Base-by-base conservation (phyloP, 2,888 invertebrate species). In the Platynereis dumerilii region DNA sequence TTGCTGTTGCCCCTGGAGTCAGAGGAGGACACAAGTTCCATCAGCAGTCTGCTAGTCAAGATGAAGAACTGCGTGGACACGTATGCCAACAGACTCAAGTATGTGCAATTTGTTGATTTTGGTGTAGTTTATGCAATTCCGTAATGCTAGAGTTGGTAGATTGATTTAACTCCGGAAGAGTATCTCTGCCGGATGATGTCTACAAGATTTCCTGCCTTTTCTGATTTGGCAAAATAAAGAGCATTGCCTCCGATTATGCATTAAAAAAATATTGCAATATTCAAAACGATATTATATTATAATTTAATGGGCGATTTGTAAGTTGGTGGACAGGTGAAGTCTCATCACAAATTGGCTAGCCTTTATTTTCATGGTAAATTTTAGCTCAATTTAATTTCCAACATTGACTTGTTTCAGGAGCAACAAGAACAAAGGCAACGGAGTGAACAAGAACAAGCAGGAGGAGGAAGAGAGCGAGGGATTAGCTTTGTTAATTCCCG, bases 41-140 rank as follows among this genome's bases (percentile, higher is more conserved):
- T 96, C 75, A 90, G 91, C 57, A 89, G 90, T 24, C 87, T 96
- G 66, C 87, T 96, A 44, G 89, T 89, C 69, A 92, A 91, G 82
- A 95, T 96, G 94, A 92, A 91, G 81, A 88, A 90, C 60, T 94
- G 94, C 83, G 94, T 96, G 69, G 93, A 95, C 85, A 94, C 93
- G 0, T 96, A 96, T 83, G 91, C 93, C 34, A 91, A 76, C 66
- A 69, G 83, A 29, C 77, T 83, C 63, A 82, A 80, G 82, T 83
- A 72, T 74, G 78, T 74, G n/a, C 27, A 12, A 17, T 27, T 24
- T 56, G 10, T 56, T 1, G 22, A 15, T n/a, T n/a, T n/a, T n/a
- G n/a, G n/a, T n/a, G n/a, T n/a, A n/a, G 15, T 12, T 53, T 22
- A 15, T 15, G 12, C 53, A 53, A n/a, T 22, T 15, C 22, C 15